Conservation (phyloP, 1,140 invertebrate genomes). For the Vanessa tameamea region DNA sequence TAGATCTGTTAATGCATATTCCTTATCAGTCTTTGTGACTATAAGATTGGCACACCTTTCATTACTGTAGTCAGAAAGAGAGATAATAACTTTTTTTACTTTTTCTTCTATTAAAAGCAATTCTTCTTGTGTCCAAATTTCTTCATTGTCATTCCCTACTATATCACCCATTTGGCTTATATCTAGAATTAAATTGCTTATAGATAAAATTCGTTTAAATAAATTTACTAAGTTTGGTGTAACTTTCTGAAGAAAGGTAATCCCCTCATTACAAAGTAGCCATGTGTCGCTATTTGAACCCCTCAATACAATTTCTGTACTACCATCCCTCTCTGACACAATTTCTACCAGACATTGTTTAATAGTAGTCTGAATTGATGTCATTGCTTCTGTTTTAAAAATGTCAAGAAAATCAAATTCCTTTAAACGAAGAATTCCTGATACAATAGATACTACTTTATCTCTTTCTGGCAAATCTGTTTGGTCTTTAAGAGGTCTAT, state of each 20-base stretch:
- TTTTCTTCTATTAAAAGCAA: constrained; percentile 84
- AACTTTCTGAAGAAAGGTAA: constrained; percentile 88
- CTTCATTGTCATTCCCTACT: constrained; percentile 83
- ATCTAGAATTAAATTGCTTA: constrained; percentile 86
- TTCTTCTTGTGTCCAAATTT: constrained; percentile 87
- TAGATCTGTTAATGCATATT: constrained; percentile 84
- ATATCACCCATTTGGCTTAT: constrained; percentile 80
- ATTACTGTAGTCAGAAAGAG: constrained; percentile 94
- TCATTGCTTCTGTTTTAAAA: constrained; percentile 94
- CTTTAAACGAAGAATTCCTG: constrained; percentile 92
- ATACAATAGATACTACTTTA: constrained; percentile 92
- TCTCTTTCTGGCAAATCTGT: constrained; percentile 88
- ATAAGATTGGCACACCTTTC: constrained; percentile 93
- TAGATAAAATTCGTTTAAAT: constrained; percentile 84
- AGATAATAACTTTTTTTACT: constrained; percentile 88
- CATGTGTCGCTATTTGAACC: constrained; percentile 85
- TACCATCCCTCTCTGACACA: constrained; percentile 85
- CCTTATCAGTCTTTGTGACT: constrained; percentile 86
- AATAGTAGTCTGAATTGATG: constrained; percentile 92
- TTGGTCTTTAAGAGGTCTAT: constrained; percentile 88
- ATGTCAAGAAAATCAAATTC: constrained; percentile 93
- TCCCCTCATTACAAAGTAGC: constrained; percentile 89
- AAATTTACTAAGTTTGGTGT: constrained; percentile 85
- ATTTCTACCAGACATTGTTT: constrained; percentile 94
- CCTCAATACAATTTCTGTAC: constrained; percentile 83